Conservation (phyloP, 92 coral and sea anemone genomes). For the Zoanthus solanderi region DNA sequence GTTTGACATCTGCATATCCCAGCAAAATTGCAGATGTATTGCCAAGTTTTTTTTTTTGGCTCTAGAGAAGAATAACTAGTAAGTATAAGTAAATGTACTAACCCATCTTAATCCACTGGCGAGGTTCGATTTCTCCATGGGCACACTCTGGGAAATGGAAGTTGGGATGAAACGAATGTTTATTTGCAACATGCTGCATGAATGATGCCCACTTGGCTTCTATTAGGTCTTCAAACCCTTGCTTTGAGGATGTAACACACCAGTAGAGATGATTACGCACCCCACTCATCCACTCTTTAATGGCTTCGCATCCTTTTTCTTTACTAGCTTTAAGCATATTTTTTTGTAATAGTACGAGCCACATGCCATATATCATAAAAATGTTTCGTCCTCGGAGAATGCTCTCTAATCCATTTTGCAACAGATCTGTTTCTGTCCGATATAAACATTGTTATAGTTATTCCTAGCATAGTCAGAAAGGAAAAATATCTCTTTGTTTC, state of each 20-base stretch:
- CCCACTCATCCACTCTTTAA: slow-evolving; percentile 35
- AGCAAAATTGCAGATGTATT: not conserved
- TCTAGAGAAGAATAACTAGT: not conserved
- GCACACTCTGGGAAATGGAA: slow-evolving; percentile 17
- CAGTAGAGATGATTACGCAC: slow-evolving; percentile 44
- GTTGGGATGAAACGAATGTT: slow-evolving; percentile 17
- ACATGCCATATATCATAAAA: slow-evolving; percentile 57
- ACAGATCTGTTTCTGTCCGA: not conserved
- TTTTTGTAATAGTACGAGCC: slow-evolving; percentile 40
- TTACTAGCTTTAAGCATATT: slow-evolving; percentile 42
- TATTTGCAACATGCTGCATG: slow-evolving; percentile 42
- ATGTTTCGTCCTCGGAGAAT: not conserved
- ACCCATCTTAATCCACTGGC: slow-evolving; percentile 52
- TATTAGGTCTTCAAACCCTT: slow-evolving; percentile 23
- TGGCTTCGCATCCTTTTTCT: slow-evolving; percentile 37
- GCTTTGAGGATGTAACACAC: slow-evolving; percentile 49
- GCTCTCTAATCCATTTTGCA: not conserved
- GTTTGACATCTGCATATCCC: not conserved
- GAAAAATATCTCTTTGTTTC: not conserved
- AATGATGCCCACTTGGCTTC: slow-evolving; percentile 48
- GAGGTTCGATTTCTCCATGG: slow-evolving; percentile 38
- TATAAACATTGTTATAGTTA: not conserved
- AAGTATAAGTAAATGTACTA: not conserved
- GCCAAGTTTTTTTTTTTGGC: not conserved
- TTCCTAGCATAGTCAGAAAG: not conserved